Conservation (phyloP, 2,113 vertebrate genomes). For the Sylvicapra grimmia region DNA sequence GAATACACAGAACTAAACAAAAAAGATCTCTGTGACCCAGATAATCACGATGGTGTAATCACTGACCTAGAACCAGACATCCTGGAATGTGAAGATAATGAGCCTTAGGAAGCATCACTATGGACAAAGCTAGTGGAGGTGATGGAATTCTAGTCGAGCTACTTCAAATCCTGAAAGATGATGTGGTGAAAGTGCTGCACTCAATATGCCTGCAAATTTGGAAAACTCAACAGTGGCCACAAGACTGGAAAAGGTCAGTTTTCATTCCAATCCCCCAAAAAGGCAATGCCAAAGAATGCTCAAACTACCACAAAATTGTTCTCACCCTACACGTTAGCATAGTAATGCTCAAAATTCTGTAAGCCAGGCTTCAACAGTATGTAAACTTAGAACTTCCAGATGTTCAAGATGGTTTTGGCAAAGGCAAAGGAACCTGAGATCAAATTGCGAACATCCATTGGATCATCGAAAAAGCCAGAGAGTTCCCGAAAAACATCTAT, state of each 20-base stretch:
- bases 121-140: background rate
- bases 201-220: background rate
- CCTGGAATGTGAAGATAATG: rapidly evolving
- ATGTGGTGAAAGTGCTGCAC: background rate
- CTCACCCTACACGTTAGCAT: background rate
- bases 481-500: background rate
- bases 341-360: background rate
- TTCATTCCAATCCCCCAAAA: background rate
- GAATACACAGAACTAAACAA: background rate
- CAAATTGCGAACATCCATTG: background rate
- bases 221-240: background rate
- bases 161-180: background rate
- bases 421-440: background rate
- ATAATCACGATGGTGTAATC: background rate
- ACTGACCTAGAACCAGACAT: background rate
- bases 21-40: background rate
- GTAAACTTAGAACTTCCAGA: background rate
- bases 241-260: background rate
- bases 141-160: background rate
- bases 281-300: background rate
- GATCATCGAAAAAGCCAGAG: background rate
- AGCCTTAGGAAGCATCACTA: background rate
- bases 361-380: background rate
- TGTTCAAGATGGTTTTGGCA: background rate
- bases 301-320: background rate